Percentiles rank a stretch among this genome's conserved stretches.
Conservation (phyloP, 2,113 vertebrate genomes). For the Stercorarius parasiticus region DNA sequence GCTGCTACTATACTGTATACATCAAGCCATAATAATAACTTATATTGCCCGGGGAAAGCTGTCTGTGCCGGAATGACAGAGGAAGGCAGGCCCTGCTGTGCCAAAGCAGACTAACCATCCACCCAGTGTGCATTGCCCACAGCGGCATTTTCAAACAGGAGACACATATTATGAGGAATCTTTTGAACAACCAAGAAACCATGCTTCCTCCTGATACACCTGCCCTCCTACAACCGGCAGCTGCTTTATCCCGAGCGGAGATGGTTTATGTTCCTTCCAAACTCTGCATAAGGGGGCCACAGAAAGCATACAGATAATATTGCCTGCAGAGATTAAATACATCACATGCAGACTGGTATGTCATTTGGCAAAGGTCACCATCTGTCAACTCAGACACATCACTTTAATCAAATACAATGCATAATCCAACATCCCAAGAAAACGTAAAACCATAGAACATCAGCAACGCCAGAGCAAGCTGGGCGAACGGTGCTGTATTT, state of each 20-base stretch:
- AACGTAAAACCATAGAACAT: neutral
- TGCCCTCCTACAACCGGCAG: neutral
- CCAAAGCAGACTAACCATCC: neutral
- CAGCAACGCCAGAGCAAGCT: neutral
- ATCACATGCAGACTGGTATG: neutral
- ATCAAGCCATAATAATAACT: neutral
- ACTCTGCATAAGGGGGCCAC: too few species aligned
- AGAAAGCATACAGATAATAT: neutral
- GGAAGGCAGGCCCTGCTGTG: neutral
- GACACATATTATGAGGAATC: neutral
- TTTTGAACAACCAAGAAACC: neutral
- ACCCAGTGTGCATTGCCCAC: neutral
- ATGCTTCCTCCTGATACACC: neutral
- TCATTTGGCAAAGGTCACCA: conserved; percentile 15
- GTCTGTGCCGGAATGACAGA: neutral
- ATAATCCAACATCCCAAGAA: neutral
- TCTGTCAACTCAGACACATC: neutral
- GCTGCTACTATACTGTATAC: neutral
- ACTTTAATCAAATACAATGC: conserved; percentile 6
- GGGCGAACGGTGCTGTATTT: neutral
- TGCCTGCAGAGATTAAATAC: neutral
- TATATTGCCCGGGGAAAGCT: neutral
- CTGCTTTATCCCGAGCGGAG: neutral
- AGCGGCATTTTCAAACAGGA: neutral
- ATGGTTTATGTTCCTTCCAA: neutral